Percentiles rank a stretch among this genome's conserved stretches.
phyloP scores from a whole-genome alignment of 1,140 invertebrate genomes.

The Carposina sasakii region DNA sequence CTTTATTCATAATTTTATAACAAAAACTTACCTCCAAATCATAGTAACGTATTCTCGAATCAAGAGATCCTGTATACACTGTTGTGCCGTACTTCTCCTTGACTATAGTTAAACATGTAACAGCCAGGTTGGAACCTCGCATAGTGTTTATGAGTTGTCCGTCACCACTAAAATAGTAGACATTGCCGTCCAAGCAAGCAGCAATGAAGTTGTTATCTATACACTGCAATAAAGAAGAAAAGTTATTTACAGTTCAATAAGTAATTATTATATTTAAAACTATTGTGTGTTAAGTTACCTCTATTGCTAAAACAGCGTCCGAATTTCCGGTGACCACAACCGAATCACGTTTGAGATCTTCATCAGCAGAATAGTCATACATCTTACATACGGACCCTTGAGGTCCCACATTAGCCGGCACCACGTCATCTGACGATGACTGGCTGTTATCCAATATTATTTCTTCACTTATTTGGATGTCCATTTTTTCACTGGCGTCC shows the following conservation, averaged over 20 bases:
- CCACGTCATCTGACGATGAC: slow-evolving; percentile 40
- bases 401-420: slow-evolving; percentile 3
- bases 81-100: slow-evolving; percentile 63
- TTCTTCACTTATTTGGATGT: slow-evolving; percentile 45
- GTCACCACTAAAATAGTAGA: slow-evolving; percentile 70
- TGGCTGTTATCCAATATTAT: slow-evolving; percentile 62
- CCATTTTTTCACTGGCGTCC: slow-evolving; percentile 24
- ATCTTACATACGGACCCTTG: slow-evolving; percentile 45
- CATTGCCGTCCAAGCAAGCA: slow-evolving; percentile 72
- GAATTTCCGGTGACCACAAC: slow-evolving; percentile 46
- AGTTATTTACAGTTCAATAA: not conserved
- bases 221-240: slow-evolving; percentile 43
- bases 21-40: slow-evolving; percentile 72
- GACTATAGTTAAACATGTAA: slow-evolving; percentile 74
- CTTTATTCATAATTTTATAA: no score
- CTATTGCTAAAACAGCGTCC: slow-evolving; percentile 60
- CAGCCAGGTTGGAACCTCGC: slow-evolving; percentile 68
- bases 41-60: slow-evolving; percentile 75
- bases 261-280: not conserved
- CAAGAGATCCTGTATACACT: slow-evolving; percentile 76
- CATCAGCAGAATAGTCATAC: slow-evolving; percentile 60
- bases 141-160: slow-evolving; percentile 65
- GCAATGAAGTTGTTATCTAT: slow-evolving; percentile 67
- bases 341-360: slow-evolving; percentile 46
- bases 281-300: slow-evolving; percentile 34